A percentile compares a stretch with the other conserved stretches of the same genome.
Conservation (phyloP, 2,113 vertebrate species). For the Australoheros scitulus region DNA sequence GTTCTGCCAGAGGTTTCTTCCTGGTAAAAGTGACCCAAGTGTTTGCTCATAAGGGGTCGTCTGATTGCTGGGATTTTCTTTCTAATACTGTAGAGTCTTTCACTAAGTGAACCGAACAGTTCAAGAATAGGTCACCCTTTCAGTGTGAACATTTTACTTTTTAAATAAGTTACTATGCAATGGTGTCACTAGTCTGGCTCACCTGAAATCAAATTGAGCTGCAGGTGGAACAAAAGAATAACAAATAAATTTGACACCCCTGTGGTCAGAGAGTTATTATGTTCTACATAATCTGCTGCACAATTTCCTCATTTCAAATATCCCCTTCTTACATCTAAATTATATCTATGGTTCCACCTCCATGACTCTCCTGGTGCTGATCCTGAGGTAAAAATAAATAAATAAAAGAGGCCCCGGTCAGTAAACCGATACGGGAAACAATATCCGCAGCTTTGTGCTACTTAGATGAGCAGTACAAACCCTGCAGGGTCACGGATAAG, state of each 20-base stretch:
- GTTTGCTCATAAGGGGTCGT: no score
- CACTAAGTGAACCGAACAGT: no score
- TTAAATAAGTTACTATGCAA: no score
- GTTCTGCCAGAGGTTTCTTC: no score
- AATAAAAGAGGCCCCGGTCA: constrained; percentile 18
- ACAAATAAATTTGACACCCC: not conserved
- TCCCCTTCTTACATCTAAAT: not conserved
- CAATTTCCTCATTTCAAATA: not conserved
- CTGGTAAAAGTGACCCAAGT: no score
- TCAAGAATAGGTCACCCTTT: not conserved
- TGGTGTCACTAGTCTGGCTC: not conserved
- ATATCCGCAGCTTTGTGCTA: constrained; percentile 39
- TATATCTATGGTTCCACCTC: not conserved
- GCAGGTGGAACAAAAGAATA: not conserved
- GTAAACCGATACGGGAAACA: constrained; percentile 57
- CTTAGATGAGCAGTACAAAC: constrained; percentile 4
- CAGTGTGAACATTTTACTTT: not conserved
- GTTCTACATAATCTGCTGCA: not conserved
- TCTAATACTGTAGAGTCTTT: no score
- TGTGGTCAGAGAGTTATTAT: no score
- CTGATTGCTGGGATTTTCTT: no score
- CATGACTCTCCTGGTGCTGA: not conserved
- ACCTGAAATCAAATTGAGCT: not conserved
- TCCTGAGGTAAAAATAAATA: not conserved
- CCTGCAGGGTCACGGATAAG: not conserved